A percentile compares a stretch with the other conserved stretches of the same genome.
Conservation (phyloP, 2,888 invertebrate species). For the Parnassius smintheus region DNA sequence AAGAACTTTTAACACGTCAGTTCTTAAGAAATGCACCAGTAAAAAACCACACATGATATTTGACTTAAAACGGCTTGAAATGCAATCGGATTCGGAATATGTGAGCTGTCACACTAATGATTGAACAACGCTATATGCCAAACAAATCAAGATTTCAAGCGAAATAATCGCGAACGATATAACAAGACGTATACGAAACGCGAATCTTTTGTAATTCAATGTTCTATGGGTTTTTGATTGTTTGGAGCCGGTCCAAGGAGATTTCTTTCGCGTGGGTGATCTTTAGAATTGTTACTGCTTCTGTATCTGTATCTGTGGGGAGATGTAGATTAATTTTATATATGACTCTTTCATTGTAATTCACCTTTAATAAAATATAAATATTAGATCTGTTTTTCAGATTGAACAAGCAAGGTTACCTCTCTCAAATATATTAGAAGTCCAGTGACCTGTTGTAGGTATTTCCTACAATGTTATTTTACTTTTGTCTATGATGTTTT, state of each 20-base stretch:
- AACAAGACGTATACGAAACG: conserved; percentile 34
- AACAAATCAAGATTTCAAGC: background rate
- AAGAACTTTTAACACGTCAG: no score
- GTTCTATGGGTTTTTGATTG: conserved; percentile 62
- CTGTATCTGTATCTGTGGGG: conserved; percentile 6
- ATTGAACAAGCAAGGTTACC: no score
- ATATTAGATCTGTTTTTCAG: background rate
- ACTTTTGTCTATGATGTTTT: no score
- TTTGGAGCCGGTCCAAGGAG: conserved; percentile 58
- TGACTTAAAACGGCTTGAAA: no score
- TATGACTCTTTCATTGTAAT: conserved; percentile 1
- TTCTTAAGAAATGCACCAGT: no score
- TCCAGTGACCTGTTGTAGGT: no score
- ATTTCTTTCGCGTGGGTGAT: conserved; percentile 40
- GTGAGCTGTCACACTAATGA: background rate
- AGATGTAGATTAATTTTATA: conserved; percentile 2
- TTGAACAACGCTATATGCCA: conserved; percentile 1
- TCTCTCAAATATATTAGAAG: no score
- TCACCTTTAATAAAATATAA: conserved; percentile 6
- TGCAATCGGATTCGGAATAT: background rate
- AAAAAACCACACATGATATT: no score
- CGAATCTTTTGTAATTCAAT: conserved; percentile 43
- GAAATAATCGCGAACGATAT: conserved; percentile 11
- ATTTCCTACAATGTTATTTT: no score
- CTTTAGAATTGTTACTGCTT: conserved; percentile 15